Evolutionary conservation across 2,113 vertebrate species (phyloP), one percentile per base, ranked within the genome.

Genomic region (Myotis brandtii): DNA sequence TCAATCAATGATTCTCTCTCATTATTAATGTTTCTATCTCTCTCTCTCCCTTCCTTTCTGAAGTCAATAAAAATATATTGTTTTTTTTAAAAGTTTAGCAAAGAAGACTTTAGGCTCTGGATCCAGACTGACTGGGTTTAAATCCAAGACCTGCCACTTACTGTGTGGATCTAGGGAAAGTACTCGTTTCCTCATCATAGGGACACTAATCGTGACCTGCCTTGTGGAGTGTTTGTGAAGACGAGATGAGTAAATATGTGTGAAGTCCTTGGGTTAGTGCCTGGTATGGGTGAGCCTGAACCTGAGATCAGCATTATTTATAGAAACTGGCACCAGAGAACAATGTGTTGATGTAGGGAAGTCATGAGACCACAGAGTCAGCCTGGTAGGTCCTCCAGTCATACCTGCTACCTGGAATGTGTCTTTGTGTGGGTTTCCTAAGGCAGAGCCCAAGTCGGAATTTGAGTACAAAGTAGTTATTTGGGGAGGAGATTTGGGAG

Each of bases 311-410:
- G 32, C 17, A 1, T 40, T 14, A 2, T 50, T 86, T 59, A 54
- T 8, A 52, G 86, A 85, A 69, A 40, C 16, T 1, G 3, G 4
- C 6, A 0, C 67, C 67, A 21, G 20, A 46, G 30, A 17, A 9
- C 48, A 7, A 2, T 0, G 2, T 9, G 13, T 9, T 32, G 23
- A 66, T 37, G n/a, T 25, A 34, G 16, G 0, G 6, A 34, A 52
- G 37, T 69, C 16, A 16, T 3, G 23, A 76, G 52, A 37, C 56
- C 56, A 46, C 11, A 16, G 21, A 12, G 1, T 43, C 32, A 6
- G 17, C 30, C 56, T 27, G 30, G 27, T 30, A 37, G 4, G 21
- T 21, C 48, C 72, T 34, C 32, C 10, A 43, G 6, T 62, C 67
- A 20, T 12, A 9, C 34, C 86, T 54, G 59, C 64, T 40, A 0